A percentile compares a stretch with the other conserved stretches of the same genome.
phyloP scores from a whole-genome alignment of 2,888 invertebrate genomes.

The Meiosimyza decipiens region DNA sequence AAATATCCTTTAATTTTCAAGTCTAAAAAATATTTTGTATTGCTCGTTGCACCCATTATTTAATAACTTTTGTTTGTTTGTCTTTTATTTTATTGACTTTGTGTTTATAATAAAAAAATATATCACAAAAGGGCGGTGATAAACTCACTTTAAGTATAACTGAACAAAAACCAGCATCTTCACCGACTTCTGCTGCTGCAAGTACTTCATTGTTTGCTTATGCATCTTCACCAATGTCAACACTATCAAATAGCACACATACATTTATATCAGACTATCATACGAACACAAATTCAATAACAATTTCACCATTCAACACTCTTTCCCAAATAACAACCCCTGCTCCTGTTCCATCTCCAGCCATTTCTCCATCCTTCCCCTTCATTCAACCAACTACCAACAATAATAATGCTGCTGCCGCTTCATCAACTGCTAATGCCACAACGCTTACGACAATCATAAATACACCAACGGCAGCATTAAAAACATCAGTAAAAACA shows the following conservation, averaged over 20 bases:
- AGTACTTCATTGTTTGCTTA: constrained; percentile 41
- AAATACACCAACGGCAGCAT: constrained; percentile 33
- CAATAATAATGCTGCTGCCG: constrained; percentile 44
- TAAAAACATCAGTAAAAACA: constrained; percentile 40
- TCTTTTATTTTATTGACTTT: constrained; percentile 34
- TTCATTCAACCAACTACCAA: constrained; percentile 33
- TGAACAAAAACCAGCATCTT: constrained; percentile 68
- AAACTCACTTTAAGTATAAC: constrained; percentile 76
- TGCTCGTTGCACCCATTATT: constrained; percentile 44
- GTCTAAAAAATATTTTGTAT: constrained; percentile 40
- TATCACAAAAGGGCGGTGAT: constrained; percentile 72
- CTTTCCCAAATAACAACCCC: constrained; percentile 17
- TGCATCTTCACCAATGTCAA: constrained; percentile 35
- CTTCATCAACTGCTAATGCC: constrained; percentile 27
- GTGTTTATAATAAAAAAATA: too few species aligned
- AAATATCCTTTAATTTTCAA: too few species aligned
- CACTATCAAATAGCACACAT: constrained; percentile 51
- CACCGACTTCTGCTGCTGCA: constrained; percentile 26
- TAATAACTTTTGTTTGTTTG: constrained; percentile 42
- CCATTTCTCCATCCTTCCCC: constrained; percentile 46
- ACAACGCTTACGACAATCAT: constrained; percentile 32
- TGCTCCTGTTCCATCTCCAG: constrained; percentile 37
- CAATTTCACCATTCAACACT: constrained; percentile 23
- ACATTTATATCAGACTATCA: constrained; percentile 59
- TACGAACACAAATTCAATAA: constrained; percentile 18